Conservation (phyloP, 2,888 invertebrate genomes). For the Pogonocherus hispidulus region DNA sequence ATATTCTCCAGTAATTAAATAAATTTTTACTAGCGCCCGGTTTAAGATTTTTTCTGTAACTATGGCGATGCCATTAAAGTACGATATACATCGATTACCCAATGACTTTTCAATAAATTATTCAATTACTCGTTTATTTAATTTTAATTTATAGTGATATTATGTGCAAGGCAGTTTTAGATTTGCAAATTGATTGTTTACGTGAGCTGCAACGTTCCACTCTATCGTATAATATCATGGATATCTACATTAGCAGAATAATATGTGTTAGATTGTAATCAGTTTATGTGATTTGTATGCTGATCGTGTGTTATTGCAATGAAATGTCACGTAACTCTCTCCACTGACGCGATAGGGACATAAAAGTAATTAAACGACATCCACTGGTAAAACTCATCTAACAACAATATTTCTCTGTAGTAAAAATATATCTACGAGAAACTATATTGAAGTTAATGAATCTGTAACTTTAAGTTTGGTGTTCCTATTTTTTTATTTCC, state of each 20-base stretch:
- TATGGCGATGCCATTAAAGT: conserved; percentile 7
- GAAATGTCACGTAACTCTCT: neutral
- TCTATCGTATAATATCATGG: conserved; percentile 2
- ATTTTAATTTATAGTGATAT: conserved; percentile 22
- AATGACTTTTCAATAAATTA: conserved; percentile 13
- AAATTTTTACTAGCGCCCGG: neutral
- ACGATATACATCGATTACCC: conserved; percentile 15
- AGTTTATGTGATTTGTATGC: conserved; percentile 5
- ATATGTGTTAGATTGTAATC: conserved; percentile 15
- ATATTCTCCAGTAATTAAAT: neutral
- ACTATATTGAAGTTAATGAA: too few species aligned
- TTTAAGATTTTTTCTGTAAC: conserved; percentile 4
- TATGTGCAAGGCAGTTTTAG: conserved; percentile 20
- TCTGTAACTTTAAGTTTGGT: too few species aligned
- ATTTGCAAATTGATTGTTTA: conserved; percentile 6
- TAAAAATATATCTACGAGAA: too few species aligned
- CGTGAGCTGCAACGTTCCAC: neutral
- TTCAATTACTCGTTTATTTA: conserved; percentile 14
- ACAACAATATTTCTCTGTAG: too few species aligned
- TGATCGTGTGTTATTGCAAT: neutral
- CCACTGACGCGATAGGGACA: too few species aligned
- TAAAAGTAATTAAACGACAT: too few species aligned
- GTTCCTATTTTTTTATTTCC: too few species aligned
- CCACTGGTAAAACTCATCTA: too few species aligned
- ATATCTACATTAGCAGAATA: conserved; percentile 19